Evolutionary conservation across 1,140 invertebrate species (phyloP).

Genomic region (Pristionchus pacificus): DNA sequence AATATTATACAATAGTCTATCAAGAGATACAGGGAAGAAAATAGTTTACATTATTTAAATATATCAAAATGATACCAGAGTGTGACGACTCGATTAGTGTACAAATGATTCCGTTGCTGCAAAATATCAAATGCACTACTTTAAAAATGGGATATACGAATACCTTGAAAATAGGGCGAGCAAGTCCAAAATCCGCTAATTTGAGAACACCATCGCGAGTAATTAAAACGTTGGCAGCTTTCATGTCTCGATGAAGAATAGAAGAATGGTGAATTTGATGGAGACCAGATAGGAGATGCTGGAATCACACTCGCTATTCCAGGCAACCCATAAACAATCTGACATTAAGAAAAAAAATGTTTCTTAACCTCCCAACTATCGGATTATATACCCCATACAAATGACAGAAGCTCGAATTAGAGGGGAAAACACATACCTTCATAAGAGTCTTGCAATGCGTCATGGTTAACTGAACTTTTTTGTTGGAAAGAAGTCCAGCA

Average conservation of each 20-base stretch:
- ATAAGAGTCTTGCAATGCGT: slow-evolving; percentile 96
- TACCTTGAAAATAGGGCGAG: slow-evolving; percentile 46
- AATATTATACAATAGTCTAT: no score
- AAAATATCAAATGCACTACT: background rate
- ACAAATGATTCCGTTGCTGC: slow-evolving; percentile 62
- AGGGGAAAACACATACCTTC: slow-evolving; percentile 63
- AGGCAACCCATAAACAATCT: no score
- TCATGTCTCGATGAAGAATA: slow-evolving; percentile 77
- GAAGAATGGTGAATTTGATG: slow-evolving; percentile 45
- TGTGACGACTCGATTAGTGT: slow-evolving; percentile 95
- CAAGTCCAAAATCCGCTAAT: slow-evolving; percentile 65
- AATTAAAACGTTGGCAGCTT: slow-evolving; percentile 96
- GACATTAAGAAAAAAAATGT: no score
- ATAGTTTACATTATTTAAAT: no score
- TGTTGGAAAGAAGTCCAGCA: slow-evolving; percentile 89
- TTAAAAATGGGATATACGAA: background rate
- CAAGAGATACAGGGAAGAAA: no score
- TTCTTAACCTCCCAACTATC: no score
- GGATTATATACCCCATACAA: background rate
- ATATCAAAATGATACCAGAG: no score
- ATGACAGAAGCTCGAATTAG: slow-evolving; percentile 2
- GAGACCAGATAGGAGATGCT: slow-evolving; percentile 81
- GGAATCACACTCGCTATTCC: no score
- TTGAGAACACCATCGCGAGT: slow-evolving; percentile 84
- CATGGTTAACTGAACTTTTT: slow-evolving; percentile 87